Evolutionary conservation across 2,797 vertebrate genomes (phyloP).

Genomic region (Anabacerthia variegaticeps): DNA sequence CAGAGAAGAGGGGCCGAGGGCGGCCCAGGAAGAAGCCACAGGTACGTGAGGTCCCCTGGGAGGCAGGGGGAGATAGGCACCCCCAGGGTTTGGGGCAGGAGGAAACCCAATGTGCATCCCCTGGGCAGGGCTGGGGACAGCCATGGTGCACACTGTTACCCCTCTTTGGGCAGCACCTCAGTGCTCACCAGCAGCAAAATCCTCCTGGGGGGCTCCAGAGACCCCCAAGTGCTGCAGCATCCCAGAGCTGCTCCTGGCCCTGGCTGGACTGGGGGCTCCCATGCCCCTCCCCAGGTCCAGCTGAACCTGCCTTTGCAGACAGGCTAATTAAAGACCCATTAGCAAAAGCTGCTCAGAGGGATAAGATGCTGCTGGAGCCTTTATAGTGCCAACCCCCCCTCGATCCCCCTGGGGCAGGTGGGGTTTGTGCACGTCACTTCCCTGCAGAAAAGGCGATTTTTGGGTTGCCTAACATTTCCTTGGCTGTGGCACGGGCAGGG

Average conservation of each 20-base stretch:
- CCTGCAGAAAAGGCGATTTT: not conserved
- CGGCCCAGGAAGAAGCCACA: slow-evolving; percentile 91
- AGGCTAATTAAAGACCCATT: slow-evolving; percentile 45
- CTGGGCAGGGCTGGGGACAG: accelerated
- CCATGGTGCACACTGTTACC: accelerated
- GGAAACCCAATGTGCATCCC: accelerated
- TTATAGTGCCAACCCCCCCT: not conserved
- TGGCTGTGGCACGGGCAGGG: accelerated
- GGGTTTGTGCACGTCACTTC: not conserved
- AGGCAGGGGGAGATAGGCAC: not conserved
- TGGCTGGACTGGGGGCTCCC: not conserved
- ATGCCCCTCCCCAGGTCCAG: not conserved
- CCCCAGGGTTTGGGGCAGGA: accelerated
- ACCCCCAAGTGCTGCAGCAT: not conserved
- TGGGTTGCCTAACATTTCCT: accelerated
- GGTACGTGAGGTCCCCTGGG: slow-evolving; percentile 57
- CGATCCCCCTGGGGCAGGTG: not conserved
- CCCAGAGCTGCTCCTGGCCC: not conserved
- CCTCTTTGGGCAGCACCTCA: not conserved
- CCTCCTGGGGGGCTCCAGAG: not conserved
- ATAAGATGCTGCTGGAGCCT: slow-evolving; percentile 39
- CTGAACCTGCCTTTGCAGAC: slow-evolving; percentile 15
- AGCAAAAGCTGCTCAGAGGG: slow-evolving; percentile 58
- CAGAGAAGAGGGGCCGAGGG: slow-evolving; percentile 92
- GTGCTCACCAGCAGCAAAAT: not conserved